Conservation (phyloP, 2,888 invertebrate genomes). For the Philonicus albiceps region DNA sequence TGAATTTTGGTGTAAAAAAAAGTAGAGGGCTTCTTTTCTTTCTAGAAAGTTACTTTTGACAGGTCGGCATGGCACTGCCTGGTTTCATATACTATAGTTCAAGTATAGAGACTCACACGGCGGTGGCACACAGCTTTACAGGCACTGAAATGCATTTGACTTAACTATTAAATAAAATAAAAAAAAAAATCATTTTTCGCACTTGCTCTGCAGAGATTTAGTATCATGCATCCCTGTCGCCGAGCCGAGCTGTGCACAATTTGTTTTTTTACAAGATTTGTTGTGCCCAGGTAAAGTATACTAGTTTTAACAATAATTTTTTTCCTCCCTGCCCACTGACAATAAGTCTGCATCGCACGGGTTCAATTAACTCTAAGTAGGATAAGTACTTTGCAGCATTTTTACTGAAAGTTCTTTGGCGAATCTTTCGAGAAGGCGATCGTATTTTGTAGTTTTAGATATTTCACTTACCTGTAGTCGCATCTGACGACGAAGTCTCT, state of each 20-base stretch:
- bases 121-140: neutral
- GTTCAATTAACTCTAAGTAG: constrained; percentile 46
- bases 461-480: constrained; percentile 60
- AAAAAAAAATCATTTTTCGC: neutral
- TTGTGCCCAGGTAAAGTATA: neutral
- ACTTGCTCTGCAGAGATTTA: neutral
- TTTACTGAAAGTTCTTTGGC: constrained; percentile 45
- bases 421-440: neutral
- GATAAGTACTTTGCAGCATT: constrained; percentile 29
- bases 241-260: constrained; percentile 1
- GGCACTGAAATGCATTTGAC: constrained; percentile 2
- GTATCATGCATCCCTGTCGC: neutral
- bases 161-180: neutral
- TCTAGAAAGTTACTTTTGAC: constrained; percentile 29
- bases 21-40: neutral
- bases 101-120: neutral
- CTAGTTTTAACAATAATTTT: constrained; percentile 8
- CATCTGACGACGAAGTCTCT: constrained; percentile 66
- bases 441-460: neutral
- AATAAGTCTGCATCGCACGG: neutral
- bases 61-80: constrained; percentile 9
- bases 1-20: neutral
- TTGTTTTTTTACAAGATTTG: neutral
- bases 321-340: neutral
- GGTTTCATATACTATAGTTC: neutral